Evolutionary conservation across 2,888 invertebrate species (phyloP), one percentile per base, ranked within the genome.

Genomic region (Idaea dimidiata): DNA sequence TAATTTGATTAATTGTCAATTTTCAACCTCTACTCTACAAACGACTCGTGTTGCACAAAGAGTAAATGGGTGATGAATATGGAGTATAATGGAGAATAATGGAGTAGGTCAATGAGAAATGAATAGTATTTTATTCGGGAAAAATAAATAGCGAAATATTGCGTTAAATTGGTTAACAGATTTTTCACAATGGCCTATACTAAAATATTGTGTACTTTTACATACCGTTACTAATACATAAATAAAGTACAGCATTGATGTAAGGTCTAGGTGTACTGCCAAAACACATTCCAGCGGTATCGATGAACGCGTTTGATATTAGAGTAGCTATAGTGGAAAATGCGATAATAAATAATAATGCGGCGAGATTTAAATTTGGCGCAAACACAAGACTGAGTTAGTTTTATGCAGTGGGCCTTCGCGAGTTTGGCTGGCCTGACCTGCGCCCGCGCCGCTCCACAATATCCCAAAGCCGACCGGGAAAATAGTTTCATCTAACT

Each of bases 291-390:
- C 77, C 76, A 74, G 74, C 73, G 69, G 72, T 68, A 77, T 74
- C 74, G 71, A 68, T 67, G 69, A 74, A 73, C 68, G 74, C 80
- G 81, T 84, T 73, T 72, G 74, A 83, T 79, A 84, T 86, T 83
- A 87, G 79, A 82, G 80, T 82, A 43, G 43, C 14, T 43, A 78
- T 79, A 81, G 75, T 67, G 77, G 80, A 84, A 86, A 83, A 84
- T 83, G 79, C 83, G 72, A 78, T 82, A 85, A 88, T 89, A 89
- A 89, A 91, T 89, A 85, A 89, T 86, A 88, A 83, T 81, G 82
- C 80, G 83, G 79, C 72, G 75, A 75, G 62, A 78, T 79, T 82
- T 83, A 82, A 80, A 75, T 83, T 78, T 74, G 79, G 80, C 72
- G 68, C 69, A 71, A 60, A 71, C 73, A 75, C 68, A 65, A 69